A percentile compares a stretch with the other conserved stretches of the same genome.
Evolutionary conservation across 2,888 invertebrate species (phyloP).

Genomic region (Vannuccia rotundouncinata): DNA sequence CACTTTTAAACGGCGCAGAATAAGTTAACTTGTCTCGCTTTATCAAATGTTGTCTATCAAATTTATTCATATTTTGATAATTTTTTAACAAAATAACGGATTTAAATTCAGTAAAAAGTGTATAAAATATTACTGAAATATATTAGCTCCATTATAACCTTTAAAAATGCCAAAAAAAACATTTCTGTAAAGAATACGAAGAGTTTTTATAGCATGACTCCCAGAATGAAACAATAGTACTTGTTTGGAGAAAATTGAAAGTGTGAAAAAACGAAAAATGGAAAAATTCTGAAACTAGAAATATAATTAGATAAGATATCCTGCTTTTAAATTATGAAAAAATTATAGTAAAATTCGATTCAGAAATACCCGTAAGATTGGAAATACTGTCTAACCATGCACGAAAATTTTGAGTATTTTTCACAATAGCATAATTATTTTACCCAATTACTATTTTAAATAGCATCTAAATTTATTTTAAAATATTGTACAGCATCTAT

Average conservation of each 20-base stretch:
- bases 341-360: background rate
- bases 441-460: background rate
- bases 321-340: background rate
- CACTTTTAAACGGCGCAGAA: conserved; percentile 5
- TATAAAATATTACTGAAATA: background rate
- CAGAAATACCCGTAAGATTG: background rate
- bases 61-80: background rate
- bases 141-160: background rate
- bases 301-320: background rate
- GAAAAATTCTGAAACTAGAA: background rate
- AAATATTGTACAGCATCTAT: background rate
- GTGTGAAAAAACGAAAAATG: background rate
- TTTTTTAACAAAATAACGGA: background rate
- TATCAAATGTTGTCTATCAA: background rate
- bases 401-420: background rate
- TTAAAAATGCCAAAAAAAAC: background rate
- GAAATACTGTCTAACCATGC: background rate
- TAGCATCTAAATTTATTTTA: background rate
- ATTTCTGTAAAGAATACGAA: background rate
- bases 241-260: conserved; percentile 6
- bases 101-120: conserved; percentile 1
- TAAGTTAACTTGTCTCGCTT: background rate
- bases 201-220: background rate
- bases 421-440: background rate
- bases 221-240: background rate